phyloP scores from a whole-genome alignment of 2,113 vertebrate species.

The Coracopsis vasa region DNA sequence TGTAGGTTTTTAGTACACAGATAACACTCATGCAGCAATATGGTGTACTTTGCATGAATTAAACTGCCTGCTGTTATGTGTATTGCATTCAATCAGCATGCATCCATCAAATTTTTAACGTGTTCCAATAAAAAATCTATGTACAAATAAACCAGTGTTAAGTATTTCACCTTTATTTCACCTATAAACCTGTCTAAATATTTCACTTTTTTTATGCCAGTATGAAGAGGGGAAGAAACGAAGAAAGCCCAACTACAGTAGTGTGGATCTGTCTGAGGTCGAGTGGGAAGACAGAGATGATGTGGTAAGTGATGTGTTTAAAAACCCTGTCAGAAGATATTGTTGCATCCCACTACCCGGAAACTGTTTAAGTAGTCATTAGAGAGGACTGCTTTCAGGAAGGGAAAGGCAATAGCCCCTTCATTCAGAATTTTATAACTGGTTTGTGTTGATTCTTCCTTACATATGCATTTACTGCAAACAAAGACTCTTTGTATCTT shows the following conservation, averaged over 20 bases:
- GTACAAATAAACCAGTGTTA: background rate
- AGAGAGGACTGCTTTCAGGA: background rate
- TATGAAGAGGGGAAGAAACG: conserved; percentile 95
- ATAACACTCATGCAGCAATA: background rate
- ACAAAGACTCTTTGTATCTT: background rate
- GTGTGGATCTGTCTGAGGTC: conserved; percentile 96
- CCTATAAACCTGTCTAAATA: too few relatives aligned
- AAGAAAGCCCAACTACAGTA: conserved; percentile 94
- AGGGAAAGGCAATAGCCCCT: background rate
- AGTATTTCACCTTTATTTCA: background rate
- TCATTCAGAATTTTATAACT: background rate
- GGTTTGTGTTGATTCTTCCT: background rate
- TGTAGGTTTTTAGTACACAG: background rate
- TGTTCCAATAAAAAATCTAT: background rate
- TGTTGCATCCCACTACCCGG: background rate
- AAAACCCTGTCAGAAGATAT: background rate
- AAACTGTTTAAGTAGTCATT: background rate
- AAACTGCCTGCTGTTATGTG: background rate
- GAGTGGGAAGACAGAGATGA: conserved; percentile 98
- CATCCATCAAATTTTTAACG: too few relatives aligned
- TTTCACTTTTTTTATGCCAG: conserved; percentile 64
- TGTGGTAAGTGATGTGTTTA: conserved; percentile 79
- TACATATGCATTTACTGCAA: background rate
- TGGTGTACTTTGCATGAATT: background rate
- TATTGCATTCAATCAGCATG: too few relatives aligned